Base-by-base conservation (phyloP, 1,140 invertebrate genomes). In the Choristoneura fumiferana region DNA sequence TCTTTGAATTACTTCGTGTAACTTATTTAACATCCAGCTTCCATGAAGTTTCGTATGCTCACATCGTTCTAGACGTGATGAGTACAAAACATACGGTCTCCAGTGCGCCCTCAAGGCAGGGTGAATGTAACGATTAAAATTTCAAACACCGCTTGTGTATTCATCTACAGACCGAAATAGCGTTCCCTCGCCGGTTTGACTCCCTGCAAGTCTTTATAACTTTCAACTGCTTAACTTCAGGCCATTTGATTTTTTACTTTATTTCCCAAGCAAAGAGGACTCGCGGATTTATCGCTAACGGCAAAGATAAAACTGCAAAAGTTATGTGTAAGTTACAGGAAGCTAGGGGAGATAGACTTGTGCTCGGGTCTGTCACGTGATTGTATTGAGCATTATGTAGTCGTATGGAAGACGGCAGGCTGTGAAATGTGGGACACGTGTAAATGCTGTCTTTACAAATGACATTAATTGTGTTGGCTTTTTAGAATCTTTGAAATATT, bases 41-140 rank as follows among this genome's bases (percentile, higher is more conserved):
- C 22, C 2, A 29, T 6, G 22, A 29, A 29, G 2, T 29, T 29
- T 37, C 35, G n/a, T 12, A 37, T 37, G 8, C 8, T 37, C 35
- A 34, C 33, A 37, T 12, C 35, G 35, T 37, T 34, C 33, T 17
- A 15, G 14, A 17, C 35, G 57, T 67, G 66, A 72, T 57, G 67
- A 69, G 72, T 65, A 71, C 69, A 67, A 57, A 73, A 66, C 65
- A 60, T 56, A 38, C 63, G 64, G 67, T 69, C 73, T 73, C 74
- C 62, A 72, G 68, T 72, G 73, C 77, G 71, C 77, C 74, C 81
- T 81, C 70, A 71, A 72, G 71, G 58, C 72, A 76, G 80, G 77
- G 84, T 84, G 82, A 86, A 83, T 78, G 82, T 78, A 78, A 81
- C 84, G 69, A 85, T 87, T 84, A 86, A 87, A 87, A 83, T 85